Conservation (phyloP, 2,888 invertebrate species). For the Leucania comma region DNA sequence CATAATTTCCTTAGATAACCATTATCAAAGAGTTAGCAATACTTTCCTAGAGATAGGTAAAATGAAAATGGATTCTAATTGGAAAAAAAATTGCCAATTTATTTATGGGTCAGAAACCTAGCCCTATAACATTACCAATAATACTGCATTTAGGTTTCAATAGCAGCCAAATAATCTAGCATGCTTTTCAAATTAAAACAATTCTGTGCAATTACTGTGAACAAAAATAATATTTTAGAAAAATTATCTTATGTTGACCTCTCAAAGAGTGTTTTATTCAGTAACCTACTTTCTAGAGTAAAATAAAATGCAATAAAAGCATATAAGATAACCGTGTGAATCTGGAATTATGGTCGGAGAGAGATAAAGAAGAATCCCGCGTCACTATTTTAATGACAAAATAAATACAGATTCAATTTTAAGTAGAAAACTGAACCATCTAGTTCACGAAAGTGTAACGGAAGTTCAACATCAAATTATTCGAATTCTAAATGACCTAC, state of each 20-base stretch:
- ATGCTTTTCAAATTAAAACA: not conserved
- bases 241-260: not conserved
- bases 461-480: constrained; percentile 34
- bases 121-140: not conserved
- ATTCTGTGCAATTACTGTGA: not conserved
- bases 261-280: not conserved
- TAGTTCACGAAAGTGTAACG: constrained; percentile 33
- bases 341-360: not conserved
- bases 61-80: no score
- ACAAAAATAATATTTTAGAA: not conserved
- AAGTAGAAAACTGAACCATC: constrained; percentile 11
- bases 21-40: no score
- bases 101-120: no score
- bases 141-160: not conserved
- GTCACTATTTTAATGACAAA: constrained; percentile 28
- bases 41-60: no score
- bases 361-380: constrained; percentile 8
- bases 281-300: constrained; percentile 34
- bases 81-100: no score
- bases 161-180: not conserved
- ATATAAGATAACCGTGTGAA: not conserved
- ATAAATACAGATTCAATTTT: constrained; percentile 17
- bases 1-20: no score
- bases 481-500: constrained; percentile 47
- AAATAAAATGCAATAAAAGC: not conserved